Conservation (phyloP, 2,797 vertebrate species). For the Poecilia gillii region DNA sequence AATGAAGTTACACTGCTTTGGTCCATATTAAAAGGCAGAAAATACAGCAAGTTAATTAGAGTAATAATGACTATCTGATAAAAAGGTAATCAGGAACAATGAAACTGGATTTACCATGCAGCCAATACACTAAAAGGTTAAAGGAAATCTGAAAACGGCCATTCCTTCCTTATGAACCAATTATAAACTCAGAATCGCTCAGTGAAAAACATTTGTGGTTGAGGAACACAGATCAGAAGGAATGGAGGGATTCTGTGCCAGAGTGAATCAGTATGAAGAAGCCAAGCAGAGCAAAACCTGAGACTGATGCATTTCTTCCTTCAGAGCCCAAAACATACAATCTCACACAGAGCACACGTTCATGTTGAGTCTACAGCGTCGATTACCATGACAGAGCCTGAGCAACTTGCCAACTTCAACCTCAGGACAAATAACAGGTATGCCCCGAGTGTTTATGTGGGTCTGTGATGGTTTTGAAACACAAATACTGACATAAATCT, state of each 20-base stretch:
- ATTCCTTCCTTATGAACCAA: background rate
- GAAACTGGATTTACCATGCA: background rate
- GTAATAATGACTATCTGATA: background rate
- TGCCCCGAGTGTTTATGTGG: conserved; percentile 16
- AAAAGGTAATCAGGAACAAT: background rate
- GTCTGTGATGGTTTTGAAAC: background rate
- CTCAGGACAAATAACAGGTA: conserved; percentile 24
- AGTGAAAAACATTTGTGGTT: conserved; percentile 45
- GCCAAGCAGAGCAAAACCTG: conserved; percentile 36
- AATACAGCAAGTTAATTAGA: background rate
- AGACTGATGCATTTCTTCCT: conserved; percentile 61
- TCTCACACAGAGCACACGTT: conserved; percentile 20
- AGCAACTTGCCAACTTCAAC: conserved; percentile 44
- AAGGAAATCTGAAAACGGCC: background rate
- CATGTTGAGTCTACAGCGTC: conserved; percentile 64
- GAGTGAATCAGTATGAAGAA: conserved; percentile 44
- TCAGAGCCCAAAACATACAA: conserved; percentile 31
- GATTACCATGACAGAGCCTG: conserved; percentile 54
- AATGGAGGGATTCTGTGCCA: conserved; percentile 45
- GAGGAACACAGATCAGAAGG: conserved; percentile 39
- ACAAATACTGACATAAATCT: background rate
- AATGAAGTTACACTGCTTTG: background rate
- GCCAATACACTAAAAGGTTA: background rate
- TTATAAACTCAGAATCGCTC: conserved; percentile 22
- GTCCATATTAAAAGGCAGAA: background rate